Conservation (phyloP, 2,113 vertebrate species). For the Clarias macrocephalus region DNA sequence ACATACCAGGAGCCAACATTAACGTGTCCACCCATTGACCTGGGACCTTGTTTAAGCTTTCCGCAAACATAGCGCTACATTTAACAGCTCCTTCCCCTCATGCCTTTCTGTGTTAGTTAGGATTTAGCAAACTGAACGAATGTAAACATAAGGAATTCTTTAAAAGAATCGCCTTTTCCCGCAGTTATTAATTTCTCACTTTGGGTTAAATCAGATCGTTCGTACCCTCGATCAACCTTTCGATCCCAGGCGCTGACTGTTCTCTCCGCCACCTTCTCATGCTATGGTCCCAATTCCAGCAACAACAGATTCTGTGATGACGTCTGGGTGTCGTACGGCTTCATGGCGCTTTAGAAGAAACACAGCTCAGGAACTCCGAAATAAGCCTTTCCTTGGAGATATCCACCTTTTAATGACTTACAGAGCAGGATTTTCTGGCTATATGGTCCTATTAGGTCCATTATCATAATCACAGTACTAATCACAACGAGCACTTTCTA, state of each 20-base stretch:
- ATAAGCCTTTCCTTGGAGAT: conserved; percentile 36
- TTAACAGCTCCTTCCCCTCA: conserved; percentile 45
- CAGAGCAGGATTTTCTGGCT: conserved; percentile 26
- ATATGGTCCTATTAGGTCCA: conserved; percentile 42
- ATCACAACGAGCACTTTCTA: conserved; percentile 30
- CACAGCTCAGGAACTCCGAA: conserved; percentile 22
- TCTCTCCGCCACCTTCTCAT: neutral
- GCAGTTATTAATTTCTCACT: neutral
- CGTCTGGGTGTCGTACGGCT: neutral
- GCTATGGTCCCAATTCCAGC: neutral
- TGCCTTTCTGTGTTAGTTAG: neutral
- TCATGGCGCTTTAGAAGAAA: neutral
- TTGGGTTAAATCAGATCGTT: conserved; percentile 18
- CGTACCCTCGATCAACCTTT: neutral
- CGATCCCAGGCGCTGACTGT: neutral
- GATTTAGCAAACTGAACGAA: conserved; percentile 10
- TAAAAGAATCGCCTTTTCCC: neutral
- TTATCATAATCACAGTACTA: conserved; percentile 40
- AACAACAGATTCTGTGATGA: neutral
- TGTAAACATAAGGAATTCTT: conserved; percentile 23
- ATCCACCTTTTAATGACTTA: conserved; percentile 38
- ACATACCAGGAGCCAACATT: conserved; percentile 66
- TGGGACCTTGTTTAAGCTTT: conserved; percentile 64
- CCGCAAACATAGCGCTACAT: conserved; percentile 56
- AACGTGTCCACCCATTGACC: conserved; percentile 72